phyloP scores from a whole-genome alignment of 2,113 vertebrate species.

The Herpailurus yagouaroundi region DNA sequence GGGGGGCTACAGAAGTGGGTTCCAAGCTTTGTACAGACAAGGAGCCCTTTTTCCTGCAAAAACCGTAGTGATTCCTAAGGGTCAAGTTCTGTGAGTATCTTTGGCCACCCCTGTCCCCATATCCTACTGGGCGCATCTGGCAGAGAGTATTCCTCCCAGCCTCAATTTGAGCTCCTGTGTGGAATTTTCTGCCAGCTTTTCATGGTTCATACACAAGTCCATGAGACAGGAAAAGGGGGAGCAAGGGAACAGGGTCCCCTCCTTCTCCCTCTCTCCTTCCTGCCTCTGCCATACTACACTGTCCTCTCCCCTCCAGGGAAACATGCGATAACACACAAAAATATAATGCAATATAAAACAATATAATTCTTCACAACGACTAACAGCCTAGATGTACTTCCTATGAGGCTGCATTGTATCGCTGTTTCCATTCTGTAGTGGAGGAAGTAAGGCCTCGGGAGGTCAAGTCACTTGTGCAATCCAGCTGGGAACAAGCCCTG shows the following conservation, averaged over 20 bases:
- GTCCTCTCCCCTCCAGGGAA: not conserved
- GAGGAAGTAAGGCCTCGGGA: not conserved
- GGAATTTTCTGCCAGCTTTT: not conserved
- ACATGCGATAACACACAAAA: not conserved
- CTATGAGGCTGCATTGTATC: fast-evolving
- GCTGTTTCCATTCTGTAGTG: not conserved
- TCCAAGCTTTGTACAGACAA: not conserved
- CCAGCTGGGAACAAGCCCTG: not conserved
- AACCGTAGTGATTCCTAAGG: not conserved
- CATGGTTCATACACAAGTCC: not conserved
- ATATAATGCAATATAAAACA: not conserved
- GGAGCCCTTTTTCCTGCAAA: not conserved
- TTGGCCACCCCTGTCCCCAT: not conserved
- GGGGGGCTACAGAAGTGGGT: not conserved
- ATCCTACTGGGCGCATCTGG: not conserved
- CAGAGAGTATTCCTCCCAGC: no score
- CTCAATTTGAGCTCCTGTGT: not conserved
- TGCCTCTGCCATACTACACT: not conserved
- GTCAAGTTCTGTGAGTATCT: not conserved
- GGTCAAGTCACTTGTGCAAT: not conserved
- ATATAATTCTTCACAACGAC: not conserved
- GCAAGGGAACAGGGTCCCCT: not conserved
- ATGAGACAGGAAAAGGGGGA: not conserved
- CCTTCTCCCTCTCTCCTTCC: not conserved
- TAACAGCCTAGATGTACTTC: no score